phyloP scores from a whole-genome alignment of 2,888 invertebrate genomes.

The Caenorhabditis panamensis region DNA sequence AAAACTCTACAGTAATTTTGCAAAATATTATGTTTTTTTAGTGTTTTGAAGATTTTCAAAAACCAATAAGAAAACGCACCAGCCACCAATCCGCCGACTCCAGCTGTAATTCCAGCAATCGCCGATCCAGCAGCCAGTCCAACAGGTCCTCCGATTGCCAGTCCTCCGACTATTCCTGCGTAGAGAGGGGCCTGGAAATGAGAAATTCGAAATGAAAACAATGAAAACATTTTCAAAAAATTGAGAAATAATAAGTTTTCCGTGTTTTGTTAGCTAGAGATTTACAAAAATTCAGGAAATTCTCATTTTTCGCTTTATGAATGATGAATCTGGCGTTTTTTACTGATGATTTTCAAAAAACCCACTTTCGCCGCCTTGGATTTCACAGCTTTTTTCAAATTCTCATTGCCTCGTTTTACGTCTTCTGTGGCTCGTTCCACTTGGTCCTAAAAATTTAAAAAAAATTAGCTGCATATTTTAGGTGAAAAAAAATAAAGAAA shows the following conservation, averaged over 20 bases:
- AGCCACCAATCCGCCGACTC: conserved; percentile 77
- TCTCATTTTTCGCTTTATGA: too few relatives aligned
- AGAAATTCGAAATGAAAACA: background rate
- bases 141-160: conserved; percentile 78
- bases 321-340: too few relatives aligned
- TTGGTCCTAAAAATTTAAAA: conserved; percentile 69
- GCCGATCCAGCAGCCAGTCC: conserved; percentile 78
- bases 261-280: too few relatives aligned
- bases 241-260: conserved; percentile 5
- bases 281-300: too few relatives aligned
- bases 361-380: conserved; percentile 73
- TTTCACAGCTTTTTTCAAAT: conserved; percentile 76
- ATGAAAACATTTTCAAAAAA: background rate
- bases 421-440: conserved; percentile 74
- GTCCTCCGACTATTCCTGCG: conserved; percentile 75
- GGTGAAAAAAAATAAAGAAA: too few relatives aligned
- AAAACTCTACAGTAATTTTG: background rate
- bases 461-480: too few relatives aligned
- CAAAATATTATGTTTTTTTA: too few relatives aligned
- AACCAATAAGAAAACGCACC: conserved; percentile 57
- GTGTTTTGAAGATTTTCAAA: too few relatives aligned
- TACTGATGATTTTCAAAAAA: background rate
- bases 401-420: conserved; percentile 74
- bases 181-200: conserved; percentile 69
- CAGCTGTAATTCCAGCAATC: conserved; percentile 76